Evolutionary conservation across 1,140 invertebrate species (phyloP), one percentile per base, ranked within the genome.

Genomic region (Adoxophyes honmai): DNA sequence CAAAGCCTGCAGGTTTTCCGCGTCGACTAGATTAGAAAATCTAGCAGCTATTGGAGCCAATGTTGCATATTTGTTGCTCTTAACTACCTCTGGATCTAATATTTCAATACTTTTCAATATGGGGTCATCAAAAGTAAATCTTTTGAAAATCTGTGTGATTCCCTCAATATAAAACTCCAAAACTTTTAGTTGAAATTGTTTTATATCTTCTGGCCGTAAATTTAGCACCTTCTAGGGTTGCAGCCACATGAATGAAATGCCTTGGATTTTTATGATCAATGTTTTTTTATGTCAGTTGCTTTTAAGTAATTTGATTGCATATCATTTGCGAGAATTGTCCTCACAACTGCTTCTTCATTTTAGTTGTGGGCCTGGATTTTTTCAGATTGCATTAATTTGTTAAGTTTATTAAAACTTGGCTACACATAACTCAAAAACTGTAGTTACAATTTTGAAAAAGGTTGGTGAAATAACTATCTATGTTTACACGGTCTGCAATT

Each of bases 331-430:
- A 48, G 15, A 21, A 48, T 48, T 5, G 4, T 48, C 15, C 15
- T 48, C 4, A 21, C 21, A 38, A 21, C 16, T 11, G 56, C 11
- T 34, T 56, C n/a, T 35, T 15, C 15, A 55, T 11, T 39, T 33
- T 18, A 10, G 4, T 4, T 38, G n/a, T n/a, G n/a, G n/a, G n/a
- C n/a, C n/a, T n/a, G n/a, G 4, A 36, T 4, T 14, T 15, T 21
- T 1, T 18, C 5, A 3, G 10, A 6, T 37, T 54, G 52, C n/a
- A 54, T 34, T 11, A 34, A 36, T 36, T 34, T 36, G 36, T 54
- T 54, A 4, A 54, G 14, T 6, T 54, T 54, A 35, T 13, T 54
- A 18, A 52, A 59, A 21, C 14, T 55, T 34, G 57, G 57, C 13
- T 55, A 15, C 5, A 52, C 16, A 10, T 7, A 59, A 10, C 35